These are phyloP conservation scores for Colletes collaris DNA, from an alignment of 2,888 invertebrate species.

Conservation along the genomic window DNA sequence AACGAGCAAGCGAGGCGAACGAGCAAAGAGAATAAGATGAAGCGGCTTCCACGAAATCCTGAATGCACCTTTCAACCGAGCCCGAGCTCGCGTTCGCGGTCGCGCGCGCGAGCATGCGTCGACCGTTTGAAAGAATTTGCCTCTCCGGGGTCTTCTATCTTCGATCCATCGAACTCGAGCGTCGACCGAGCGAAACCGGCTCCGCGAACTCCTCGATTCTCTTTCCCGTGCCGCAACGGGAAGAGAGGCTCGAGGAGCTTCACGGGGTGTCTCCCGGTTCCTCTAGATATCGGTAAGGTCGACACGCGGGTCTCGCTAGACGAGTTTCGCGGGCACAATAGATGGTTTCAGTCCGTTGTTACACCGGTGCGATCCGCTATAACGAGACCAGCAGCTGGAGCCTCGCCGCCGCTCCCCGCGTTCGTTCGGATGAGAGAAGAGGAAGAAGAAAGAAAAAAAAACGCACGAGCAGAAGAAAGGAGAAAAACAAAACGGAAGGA, in stretches of 20 bases:
- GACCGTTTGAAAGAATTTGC: slow-evolving; percentile 51
- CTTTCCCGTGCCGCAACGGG: background rate
- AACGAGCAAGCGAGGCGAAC: slow-evolving; percentile 18
- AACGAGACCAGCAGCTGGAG: slow-evolving; percentile 64
- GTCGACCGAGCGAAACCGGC: slow-evolving; percentile 33
- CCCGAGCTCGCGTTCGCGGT: too few relatives aligned
- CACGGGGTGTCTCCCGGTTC: background rate
- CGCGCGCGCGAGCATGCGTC: slow-evolving; percentile 11
- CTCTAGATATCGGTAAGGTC: slow-evolving; percentile 14
- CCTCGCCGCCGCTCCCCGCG: background rate
- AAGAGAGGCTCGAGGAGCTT: background rate
- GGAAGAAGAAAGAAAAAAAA: background rate
- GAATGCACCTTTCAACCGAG: slow-evolving; percentile 47
- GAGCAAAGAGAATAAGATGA: background rate
- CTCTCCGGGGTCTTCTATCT: slow-evolving; percentile 25
- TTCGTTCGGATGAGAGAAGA: slow-evolving; percentile 18
- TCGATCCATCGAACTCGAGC: slow-evolving; percentile 34
- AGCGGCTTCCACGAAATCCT: slow-evolving; percentile 49
- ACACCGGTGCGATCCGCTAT: slow-evolving; percentile 53
- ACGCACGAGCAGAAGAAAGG: background rate
- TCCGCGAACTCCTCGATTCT: slow-evolving; percentile 17
- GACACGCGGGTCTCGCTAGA: slow-evolving; percentile 25
- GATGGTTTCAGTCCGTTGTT: slow-evolving; percentile 16
- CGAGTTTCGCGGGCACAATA: slow-evolving; percentile 41
- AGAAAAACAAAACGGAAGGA: slow-evolving; percentile 31